Evolutionary conservation across 1,140 invertebrate species (phyloP).

Genomic region (Drosophila prosaltans): DNA sequence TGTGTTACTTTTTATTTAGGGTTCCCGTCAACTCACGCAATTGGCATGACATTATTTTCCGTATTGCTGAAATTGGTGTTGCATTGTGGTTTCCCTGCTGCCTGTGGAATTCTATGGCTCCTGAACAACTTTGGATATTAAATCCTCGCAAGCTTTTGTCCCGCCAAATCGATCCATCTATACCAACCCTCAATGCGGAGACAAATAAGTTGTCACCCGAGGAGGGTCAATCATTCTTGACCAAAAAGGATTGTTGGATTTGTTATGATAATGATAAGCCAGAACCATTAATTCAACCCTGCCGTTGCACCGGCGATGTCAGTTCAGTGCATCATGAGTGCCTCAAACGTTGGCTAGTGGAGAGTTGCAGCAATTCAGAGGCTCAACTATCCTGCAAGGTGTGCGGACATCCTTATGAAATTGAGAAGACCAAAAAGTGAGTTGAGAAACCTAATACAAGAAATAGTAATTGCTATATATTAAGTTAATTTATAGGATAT

Average conservation of each 20-base stretch:
- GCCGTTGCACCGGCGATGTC: conserved; percentile 95
- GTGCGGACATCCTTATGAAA: conserved; percentile 90
- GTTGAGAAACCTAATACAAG: conserved; percentile 16
- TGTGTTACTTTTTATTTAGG: conserved; percentile 83
- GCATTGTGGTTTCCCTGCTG: conserved; percentile 97
- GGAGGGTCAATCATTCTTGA: conserved; percentile 83
- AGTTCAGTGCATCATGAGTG: conserved; percentile 96
- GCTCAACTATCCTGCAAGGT: conserved; percentile 91
- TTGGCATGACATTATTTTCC: conserved; percentile 95
- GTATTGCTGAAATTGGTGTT: conserved; percentile 96
- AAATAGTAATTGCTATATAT: too few species aligned
- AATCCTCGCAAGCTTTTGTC: conserved; percentile 94
- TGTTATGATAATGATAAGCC: conserved; percentile 93
- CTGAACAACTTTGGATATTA: conserved; percentile 96
- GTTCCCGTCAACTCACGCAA: conserved; percentile 94
- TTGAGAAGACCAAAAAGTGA: conserved; percentile 87
- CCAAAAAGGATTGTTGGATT: conserved; percentile 93
- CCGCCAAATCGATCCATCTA: conserved; percentile 83
- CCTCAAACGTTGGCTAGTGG: conserved; percentile 93
- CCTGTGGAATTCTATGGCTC: conserved; percentile 97
- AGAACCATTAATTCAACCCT: conserved; percentile 94
- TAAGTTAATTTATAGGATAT: too few species aligned
- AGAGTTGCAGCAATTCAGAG: conserved; percentile 84
- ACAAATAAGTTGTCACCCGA: conserved; percentile 79
- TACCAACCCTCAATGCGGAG: conserved; percentile 77